Evolutionary conservation across 1,140 invertebrate genomes (phyloP).

Genomic region (Papilio aristodemus): DNA sequence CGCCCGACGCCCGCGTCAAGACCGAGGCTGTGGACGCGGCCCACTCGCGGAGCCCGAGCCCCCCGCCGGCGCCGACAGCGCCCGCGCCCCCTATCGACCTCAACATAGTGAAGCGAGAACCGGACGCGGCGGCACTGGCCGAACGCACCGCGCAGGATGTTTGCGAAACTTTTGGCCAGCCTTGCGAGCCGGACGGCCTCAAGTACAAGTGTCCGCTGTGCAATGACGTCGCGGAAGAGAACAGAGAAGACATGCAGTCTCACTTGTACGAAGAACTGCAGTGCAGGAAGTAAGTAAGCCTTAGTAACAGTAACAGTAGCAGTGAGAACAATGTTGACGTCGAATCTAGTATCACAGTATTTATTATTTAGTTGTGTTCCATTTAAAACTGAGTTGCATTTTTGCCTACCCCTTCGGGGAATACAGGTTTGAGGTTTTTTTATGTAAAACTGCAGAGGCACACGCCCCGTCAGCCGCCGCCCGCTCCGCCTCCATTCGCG

Average conservation of each 20-base stretch:
- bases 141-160: constrained; percentile 47
- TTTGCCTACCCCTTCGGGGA: too few relatives aligned
- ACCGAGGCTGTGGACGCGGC: constrained; percentile 38
- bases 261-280: constrained; percentile 73
- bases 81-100: constrained; percentile 46
- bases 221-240: constrained; percentile 54
- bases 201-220: constrained; percentile 67
- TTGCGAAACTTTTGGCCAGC: constrained; percentile 55
- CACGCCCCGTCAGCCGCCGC: too few relatives aligned
- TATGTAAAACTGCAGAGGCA: too few relatives aligned
- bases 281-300: constrained; percentile 68
- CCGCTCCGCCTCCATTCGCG: too few relatives aligned
- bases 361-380: too few relatives aligned
- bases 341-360: too few relatives aligned
- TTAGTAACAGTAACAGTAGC: too few relatives aligned
- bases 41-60: background rate
- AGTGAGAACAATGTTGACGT: too few relatives aligned
- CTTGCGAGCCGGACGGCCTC: constrained; percentile 66
- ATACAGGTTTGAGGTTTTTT: too few relatives aligned
- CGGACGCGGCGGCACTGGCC: background rate
- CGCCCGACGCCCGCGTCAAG: constrained; percentile 47
- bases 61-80: background rate
- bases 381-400: too few relatives aligned
- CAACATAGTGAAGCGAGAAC: constrained; percentile 62
- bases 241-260: constrained; percentile 59